Evolutionary conservation across 2,888 invertebrate genomes (phyloP).

Genomic region (Apocheima hispidaria): DNA sequence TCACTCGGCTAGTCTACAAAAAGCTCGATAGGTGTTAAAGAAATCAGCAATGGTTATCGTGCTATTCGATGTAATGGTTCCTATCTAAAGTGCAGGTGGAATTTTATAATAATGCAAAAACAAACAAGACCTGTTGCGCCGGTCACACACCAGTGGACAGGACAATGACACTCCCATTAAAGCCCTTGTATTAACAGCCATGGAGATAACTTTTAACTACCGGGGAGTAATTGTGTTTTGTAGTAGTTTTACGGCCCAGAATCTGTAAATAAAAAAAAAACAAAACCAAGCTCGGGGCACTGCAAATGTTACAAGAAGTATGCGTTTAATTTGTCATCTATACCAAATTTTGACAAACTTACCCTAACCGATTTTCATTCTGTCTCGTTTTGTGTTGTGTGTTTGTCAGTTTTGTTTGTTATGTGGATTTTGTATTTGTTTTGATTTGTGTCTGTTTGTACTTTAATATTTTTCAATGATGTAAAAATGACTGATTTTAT

Average conservation of each 20-base stretch:
- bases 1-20: not conserved
- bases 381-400: too few species aligned
- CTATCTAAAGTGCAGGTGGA: conserved; percentile 56
- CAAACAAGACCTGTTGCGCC: conserved; percentile 63
- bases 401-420: too few species aligned
- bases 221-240: conserved; percentile 1
- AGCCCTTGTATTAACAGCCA: conserved; percentile 35
- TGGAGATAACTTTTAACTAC: conserved; percentile 19
- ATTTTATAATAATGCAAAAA: conserved; percentile 82
- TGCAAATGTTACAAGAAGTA: too few species aligned
- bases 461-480: too few species aligned
- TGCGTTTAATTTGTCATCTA: too few species aligned
- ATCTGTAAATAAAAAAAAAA: not conserved
- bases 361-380: too few species aligned
- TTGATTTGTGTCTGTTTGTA: too few species aligned
- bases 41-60: conserved; percentile 48
- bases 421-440: too few species aligned
- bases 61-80: conserved; percentile 39
- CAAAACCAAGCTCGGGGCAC: too few species aligned
- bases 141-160: conserved; percentile 74
- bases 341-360: too few species aligned
- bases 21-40: not conserved
- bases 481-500: too few species aligned
- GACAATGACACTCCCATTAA: conserved; percentile 71
- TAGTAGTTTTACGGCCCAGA: not conserved